Percentiles rank a stretch among this genome's conserved stretches.
Evolutionary conservation across 2,113 vertebrate species (phyloP).

Genomic region (Hypocryptadius cinnamomeus): DNA sequence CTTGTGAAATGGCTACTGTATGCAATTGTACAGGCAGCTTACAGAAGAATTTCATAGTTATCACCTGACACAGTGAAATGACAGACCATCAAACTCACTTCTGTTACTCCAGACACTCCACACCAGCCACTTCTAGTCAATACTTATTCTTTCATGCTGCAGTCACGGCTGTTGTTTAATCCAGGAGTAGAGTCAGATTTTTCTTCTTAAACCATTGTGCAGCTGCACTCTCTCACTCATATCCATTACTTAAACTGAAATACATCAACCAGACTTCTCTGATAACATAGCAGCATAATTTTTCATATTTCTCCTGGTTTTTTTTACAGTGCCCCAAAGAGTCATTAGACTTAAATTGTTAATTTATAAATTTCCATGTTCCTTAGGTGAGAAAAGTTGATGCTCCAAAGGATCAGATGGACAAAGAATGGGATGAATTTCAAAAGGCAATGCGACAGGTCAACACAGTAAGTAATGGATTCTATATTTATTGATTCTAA

Average conservation of each 20-base stretch:
- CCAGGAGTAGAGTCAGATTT: background rate
- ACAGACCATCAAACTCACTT: background rate
- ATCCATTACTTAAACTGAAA: background rate
- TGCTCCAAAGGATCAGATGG: constrained; percentile 94
- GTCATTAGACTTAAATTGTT: background rate
- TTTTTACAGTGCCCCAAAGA: background rate
- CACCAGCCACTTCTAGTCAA: background rate
- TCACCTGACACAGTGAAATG: background rate
- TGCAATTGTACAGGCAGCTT: background rate
- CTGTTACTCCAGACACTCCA: background rate
- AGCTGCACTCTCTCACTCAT: background rate
- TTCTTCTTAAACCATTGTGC: background rate
- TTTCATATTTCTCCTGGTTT: background rate
- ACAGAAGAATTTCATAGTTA: background rate
- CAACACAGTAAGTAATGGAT: constrained; percentile 75
- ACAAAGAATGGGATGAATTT: constrained; percentile 99
- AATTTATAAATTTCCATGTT: background rate
- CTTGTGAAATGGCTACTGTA: background rate
- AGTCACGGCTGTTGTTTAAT: background rate
- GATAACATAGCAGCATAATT: background rate
- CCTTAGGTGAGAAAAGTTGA: constrained; percentile 89
- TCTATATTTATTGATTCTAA: constrained; percentile 45
- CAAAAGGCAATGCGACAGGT: constrained; percentile 96
- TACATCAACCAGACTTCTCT: background rate
- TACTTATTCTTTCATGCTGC: background rate